Conservation (phyloP, 2,113 vertebrate species). For the Silurus asotus region DNA sequence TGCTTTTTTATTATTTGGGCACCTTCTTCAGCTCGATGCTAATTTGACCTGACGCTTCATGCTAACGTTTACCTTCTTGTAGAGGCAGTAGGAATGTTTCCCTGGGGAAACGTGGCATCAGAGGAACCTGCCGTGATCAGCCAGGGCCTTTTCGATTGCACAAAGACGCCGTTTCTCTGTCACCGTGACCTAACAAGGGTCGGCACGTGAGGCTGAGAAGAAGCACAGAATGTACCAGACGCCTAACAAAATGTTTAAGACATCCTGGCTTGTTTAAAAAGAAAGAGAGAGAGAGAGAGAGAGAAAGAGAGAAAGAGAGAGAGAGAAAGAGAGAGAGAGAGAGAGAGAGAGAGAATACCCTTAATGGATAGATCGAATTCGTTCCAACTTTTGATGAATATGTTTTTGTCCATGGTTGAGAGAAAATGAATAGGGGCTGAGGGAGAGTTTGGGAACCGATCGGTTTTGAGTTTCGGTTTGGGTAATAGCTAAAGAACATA, state of each 20-base stretch:
- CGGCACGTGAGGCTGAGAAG: constrained; percentile 32
- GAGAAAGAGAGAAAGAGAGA: no score
- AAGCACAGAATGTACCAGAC: constrained; percentile 42
- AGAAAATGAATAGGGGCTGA: neutral
- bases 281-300: no score
- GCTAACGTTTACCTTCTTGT: constrained; percentile 47
- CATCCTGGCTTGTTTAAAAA: constrained; percentile 1
- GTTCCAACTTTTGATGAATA: constrained; percentile 29
- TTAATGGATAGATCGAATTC: neutral
- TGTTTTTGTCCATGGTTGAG: neutral
- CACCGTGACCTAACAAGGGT: constrained; percentile 62
- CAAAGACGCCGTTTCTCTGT: constrained; percentile 35
- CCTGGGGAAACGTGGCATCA: constrained; percentile 67
- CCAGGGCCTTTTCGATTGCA: neutral
- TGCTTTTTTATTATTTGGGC: no score
- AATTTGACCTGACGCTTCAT: neutral
- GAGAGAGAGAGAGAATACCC: neutral
- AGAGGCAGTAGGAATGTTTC: constrained; percentile 70
- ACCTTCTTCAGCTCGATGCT: neutral
- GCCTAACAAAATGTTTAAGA: constrained; percentile 53
- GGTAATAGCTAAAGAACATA: constrained; percentile 7
- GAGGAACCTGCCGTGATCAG: constrained; percentile 46
- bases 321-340: no score
- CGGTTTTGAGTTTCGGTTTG: neutral
- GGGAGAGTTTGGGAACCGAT: neutral